Base-by-base conservation (phyloP, 1,140 invertebrate genomes). In the Diachasma alloeum region DNA sequence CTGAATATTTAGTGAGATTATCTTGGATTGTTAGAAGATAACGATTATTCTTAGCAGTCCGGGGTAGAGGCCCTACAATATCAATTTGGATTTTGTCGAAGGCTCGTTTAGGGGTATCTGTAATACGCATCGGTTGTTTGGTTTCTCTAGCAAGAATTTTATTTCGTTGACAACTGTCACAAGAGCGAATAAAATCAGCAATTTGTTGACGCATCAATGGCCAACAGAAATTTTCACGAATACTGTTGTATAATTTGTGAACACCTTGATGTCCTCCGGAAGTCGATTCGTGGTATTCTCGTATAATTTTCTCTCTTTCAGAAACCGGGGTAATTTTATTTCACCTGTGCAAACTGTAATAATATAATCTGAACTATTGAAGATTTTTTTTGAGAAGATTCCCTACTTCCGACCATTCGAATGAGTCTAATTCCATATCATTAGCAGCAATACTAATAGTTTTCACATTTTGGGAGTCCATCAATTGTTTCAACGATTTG, bases 81-180 rank as follows among this genome's bases (percentile, higher is more conserved):
- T 82, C 48, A 0, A 81, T 82, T 39, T 81, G 81, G 66, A 80
- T 80, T 13, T 72, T 53, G 24, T 76, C 79, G 24, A 78, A 76
- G n/a, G 76, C 70, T 22, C 80, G 68, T 66, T 82, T 75, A 53
- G 78, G 71, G 39, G 79, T 83, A 73, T 73, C 79, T 74, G 76
- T 82, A 19, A 84, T 71, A n/a, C n/a, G n/a, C n/a, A n/a, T n/a
- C n/a, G n/a, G n/a, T n/a, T n/a, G n/a, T n/a, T n/a, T n/a, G n/a
- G n/a, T n/a, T n/a, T n/a, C n/a, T n/a, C n/a, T n/a, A n/a, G n/a
- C n/a, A n/a, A n/a, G n/a, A n/a, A n/a, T 86, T 56, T 85, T 79
- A 0, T 11, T 59, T 5, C 81, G 84, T 76, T 83, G 79, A 77
- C 85, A 82, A 0, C 83, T 81, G 13, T 83, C 83, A 70, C 75